Conservation (phyloP, 2,888 invertebrate species). For the Agrilus mali region DNA sequence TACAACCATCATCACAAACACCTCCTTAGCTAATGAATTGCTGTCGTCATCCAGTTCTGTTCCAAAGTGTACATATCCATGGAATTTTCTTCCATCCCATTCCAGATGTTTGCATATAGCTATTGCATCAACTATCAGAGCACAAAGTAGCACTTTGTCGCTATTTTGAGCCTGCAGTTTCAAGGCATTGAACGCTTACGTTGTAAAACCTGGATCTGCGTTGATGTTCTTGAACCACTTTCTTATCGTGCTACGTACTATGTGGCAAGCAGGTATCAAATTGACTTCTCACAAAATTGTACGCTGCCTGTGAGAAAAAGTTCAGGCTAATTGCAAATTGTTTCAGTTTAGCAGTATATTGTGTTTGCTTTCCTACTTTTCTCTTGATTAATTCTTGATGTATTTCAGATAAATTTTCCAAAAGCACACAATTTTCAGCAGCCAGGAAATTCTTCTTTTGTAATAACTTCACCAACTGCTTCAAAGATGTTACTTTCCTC, state of each 20-base stretch:
- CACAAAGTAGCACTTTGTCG: slow-evolving; percentile 9
- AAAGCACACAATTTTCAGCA: too few relatives aligned
- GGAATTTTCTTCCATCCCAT: slow-evolving; percentile 20
- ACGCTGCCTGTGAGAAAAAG: slow-evolving; percentile 14
- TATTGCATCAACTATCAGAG: slow-evolving; percentile 21
- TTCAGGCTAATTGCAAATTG: too few relatives aligned
- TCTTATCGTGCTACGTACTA: slow-evolving; percentile 18
- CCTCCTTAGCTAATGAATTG: slow-evolving; percentile 16
- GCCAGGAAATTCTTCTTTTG: too few relatives aligned
- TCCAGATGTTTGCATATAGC: slow-evolving; percentile 17
- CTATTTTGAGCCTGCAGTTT: slow-evolving; percentile 7
- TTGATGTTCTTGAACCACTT: slow-evolving; percentile 23
- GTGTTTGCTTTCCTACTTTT: too few relatives aligned
- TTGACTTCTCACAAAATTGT: slow-evolving; percentile 22
- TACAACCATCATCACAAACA: slow-evolving; percentile 18
- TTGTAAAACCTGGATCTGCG: slow-evolving; percentile 22
- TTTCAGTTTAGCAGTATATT: too few relatives aligned
- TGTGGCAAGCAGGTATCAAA: slow-evolving; percentile 22
- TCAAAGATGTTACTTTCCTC: too few relatives aligned
- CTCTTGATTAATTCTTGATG: too few relatives aligned
- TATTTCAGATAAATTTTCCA: too few relatives aligned
- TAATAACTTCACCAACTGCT: too few relatives aligned
- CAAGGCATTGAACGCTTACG: slow-evolving; percentile 15
- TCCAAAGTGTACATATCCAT: slow-evolving; percentile 21
- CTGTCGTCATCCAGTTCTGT: slow-evolving; percentile 14